Base-by-base conservation (phyloP, 2,797 vertebrate genomes). In the Enoplosus armatus region DNA sequence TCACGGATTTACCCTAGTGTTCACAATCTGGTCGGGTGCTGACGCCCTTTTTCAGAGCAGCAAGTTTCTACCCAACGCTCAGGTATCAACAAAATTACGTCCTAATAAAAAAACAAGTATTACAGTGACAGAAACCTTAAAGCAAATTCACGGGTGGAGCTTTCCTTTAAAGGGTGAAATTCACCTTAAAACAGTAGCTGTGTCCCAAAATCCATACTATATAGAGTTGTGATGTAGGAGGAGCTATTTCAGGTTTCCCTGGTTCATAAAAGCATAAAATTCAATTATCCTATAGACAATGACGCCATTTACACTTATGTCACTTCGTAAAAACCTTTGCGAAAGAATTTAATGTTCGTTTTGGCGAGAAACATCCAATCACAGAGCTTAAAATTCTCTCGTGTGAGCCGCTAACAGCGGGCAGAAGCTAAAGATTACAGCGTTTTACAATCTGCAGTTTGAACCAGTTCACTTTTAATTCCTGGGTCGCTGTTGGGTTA, bases 161-260 rank as follows among this genome's bases (percentile, higher is more conserved):
- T 67, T 26, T 37, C 16, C 11, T 71, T 47, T 48, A 61, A n/a
- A 48, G 6, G 35, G n/a, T 29, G 53, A 41, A 61, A 63, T 15
- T 15, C 53, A 73, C 24, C 22, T 29, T 43, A 27, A 78, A 53
- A 11, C 16, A 16, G 33, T 0, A 56, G 26, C 27, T 31, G n/a
- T 59, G 43, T 59, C 65, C 47, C 26, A 71, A 65, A n/a, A 71
- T 22, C 27, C 5, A 56, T 20, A 22, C 16, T n/a, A 41, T 26
- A 11, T 8, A 3, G 10, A 41, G 43, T 62, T 58, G 8, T 27
- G 22, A 45, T 7, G 41, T 37, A 14, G 39, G 27, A 53, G 47
- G 18, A 68, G 22, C 16, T 39, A 27, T 14, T 39, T 37, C 3
- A 9, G 22, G 4, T 0, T 3, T 0, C 6, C 8, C 11, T 27